phyloP scores from a whole-genome alignment of 2,113 vertebrate species.

The Nanorana parkeri region DNA sequence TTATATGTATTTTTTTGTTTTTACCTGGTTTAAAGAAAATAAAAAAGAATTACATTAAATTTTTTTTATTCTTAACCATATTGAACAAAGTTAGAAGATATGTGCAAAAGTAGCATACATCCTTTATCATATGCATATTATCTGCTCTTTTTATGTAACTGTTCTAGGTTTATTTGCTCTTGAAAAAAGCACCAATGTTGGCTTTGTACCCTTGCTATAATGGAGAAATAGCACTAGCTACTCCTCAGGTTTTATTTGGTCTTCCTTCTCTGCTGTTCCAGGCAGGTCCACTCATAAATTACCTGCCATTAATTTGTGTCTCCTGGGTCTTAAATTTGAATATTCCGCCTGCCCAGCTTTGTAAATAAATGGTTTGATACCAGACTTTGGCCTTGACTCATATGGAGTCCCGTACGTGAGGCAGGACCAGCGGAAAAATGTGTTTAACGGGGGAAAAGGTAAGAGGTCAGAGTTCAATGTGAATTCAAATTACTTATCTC shows the following conservation, averaged over 20 bases:
- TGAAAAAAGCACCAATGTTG: too few relatives aligned
- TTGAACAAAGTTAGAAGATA: too few relatives aligned
- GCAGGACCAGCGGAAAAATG: slow-evolving; percentile 74
- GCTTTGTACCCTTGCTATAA: too few relatives aligned
- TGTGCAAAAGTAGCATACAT: too few relatives aligned
- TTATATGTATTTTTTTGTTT: too few relatives aligned
- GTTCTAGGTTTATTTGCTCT: too few relatives aligned
- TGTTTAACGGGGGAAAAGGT: slow-evolving; percentile 81
- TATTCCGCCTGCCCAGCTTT: slow-evolving; percentile 72
- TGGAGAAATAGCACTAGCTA: too few relatives aligned
- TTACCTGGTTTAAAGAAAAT: too few relatives aligned
- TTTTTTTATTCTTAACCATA: too few relatives aligned
- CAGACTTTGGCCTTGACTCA: slow-evolving; percentile 76
- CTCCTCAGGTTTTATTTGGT: slow-evolving; percentile 63
- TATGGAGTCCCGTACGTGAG: slow-evolving; percentile 80
- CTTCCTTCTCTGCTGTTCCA: slow-evolving; percentile 69
- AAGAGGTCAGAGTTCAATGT: slow-evolving; percentile 88
- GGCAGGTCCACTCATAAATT: slow-evolving; percentile 74
- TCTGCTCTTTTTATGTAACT: too few relatives aligned
- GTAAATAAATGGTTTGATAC: slow-evolving; percentile 77
- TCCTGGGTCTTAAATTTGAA: slow-evolving; percentile 76
- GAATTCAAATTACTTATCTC: slow-evolving; percentile 93
- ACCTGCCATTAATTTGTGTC: slow-evolving; percentile 73
- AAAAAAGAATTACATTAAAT: too few relatives aligned
- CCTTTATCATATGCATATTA: too few relatives aligned